These are phyloP conservation scores for Epirrhoe alternata DNA, from an alignment of 2,888 invertebrate genomes.

Conservation along the genomic window DNA sequence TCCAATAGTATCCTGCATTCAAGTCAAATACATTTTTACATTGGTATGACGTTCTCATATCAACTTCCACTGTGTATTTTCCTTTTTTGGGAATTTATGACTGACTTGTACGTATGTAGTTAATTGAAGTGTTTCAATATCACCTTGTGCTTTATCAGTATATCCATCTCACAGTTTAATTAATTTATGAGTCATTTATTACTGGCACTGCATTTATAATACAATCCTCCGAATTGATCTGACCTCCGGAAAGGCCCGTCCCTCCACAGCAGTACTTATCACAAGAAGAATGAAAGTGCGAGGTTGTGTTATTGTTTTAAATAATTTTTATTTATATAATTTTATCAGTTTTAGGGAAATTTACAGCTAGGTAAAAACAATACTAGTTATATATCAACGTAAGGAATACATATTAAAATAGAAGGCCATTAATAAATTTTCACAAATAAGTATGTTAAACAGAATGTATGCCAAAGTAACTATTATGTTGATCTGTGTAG, in stretches of 20 bases:
- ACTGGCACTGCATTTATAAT: conserved; percentile 15
- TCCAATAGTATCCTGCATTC: neutral
- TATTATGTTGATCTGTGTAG: conserved; percentile 2
- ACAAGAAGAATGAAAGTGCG: neutral
- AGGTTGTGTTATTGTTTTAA: neutral
- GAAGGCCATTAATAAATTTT: no score
- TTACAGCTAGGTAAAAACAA: no score
- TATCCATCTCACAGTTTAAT: conserved; percentile 19
- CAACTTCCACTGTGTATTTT: neutral
- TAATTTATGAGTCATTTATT: conserved; percentile 27
- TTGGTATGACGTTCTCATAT: neutral
- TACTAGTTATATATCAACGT: no score
- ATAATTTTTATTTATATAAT: no score
- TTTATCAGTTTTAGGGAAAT: no score
- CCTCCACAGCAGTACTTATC: neutral
- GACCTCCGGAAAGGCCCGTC: conserved; percentile 15
- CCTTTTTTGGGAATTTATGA: neutral
- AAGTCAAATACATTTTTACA: neutral
- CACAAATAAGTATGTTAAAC: no score
- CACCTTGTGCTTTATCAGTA: conserved; percentile 16
- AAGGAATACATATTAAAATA: no score
- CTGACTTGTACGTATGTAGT: neutral
- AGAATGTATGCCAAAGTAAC: neutral
- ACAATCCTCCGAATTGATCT: conserved; percentile 13
- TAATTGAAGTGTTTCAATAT: conserved; percentile 12